Base-by-base conservation (phyloP, 2,888 invertebrate species). In the Spodoptera littoralis region DNA sequence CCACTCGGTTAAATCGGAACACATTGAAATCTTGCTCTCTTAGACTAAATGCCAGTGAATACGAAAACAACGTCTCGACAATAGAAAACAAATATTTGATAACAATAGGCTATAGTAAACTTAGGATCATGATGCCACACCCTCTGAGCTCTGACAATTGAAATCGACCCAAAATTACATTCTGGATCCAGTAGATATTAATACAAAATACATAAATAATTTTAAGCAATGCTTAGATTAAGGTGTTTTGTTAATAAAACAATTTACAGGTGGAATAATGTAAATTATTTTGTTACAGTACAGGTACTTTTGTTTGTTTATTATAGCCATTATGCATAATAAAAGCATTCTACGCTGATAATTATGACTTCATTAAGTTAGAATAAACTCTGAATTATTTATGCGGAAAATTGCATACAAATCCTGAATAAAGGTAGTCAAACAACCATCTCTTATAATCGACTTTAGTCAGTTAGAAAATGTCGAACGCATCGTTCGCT, bases 1-100 rank as follows among this genome's bases (percentile, higher is more conserved):
- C 47, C 70, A 8, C 9, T 36, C 36, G 36, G 36, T 67, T 76
- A 76, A 70, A 77, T 62, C 53, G 57, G 79, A 73, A 70, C 61
- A 55, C 70, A 49, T 60, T 61, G 47, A 59, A 78, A 61, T 64
- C 44, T 27, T 36, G 22, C 18, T 42, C 27, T 51, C 46, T 41
- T 52, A 47, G 36, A 53, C 42, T 43, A 27, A 57, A 49, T 49
- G 48, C 24, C 41, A 12, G 42, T 47, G 18, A 55, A 45, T 57
- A 51, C 13, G 42, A 68, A 52, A 59, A 52, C 46, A 49, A 47
- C 11, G 36, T 4, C 18, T 54, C 41, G 11, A 42, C 46, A 46
- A 46, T 41, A 45, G 8, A 12, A 41, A 45, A 52, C 18, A 47
- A 43, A 22, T 9, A n/a, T 50, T 11, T 42, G 11, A 18, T 11